Percentiles rank a stretch among this genome's conserved stretches.
These are phyloP conservation scores for Argyra leucocephala DNA, from an alignment of 2,888 invertebrate genomes.

Conservation along the genomic window DNA sequence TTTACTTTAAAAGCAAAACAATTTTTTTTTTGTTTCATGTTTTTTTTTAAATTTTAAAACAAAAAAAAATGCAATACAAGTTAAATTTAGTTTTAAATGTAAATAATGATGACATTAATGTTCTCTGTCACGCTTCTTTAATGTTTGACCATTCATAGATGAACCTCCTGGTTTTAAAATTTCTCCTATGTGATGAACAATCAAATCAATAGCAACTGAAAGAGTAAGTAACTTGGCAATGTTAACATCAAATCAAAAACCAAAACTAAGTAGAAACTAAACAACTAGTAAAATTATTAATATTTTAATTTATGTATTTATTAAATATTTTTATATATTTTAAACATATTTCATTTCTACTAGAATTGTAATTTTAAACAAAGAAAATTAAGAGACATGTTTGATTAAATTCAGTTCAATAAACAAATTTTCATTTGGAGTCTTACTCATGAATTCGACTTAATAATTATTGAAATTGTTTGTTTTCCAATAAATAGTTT, in stretches of 20 bases:
- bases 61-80: conserved; percentile 4
- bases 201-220: conserved; percentile 99
- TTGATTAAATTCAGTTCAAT: no score
- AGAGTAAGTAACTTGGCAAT: conserved; percentile 35
- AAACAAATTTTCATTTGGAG: no score
- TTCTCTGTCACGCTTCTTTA: conserved; percentile 26
- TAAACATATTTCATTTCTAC: no score
- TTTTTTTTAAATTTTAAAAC: neutral
- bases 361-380: conserved; percentile 11
- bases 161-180: conserved; percentile 61
- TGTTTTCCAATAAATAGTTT: no score
- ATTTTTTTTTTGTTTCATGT: neutral
- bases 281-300: conserved; percentile 14
- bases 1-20: neutral
- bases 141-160: conserved; percentile 45
- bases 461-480: no score
- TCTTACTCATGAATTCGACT: no score
- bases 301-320: no score
- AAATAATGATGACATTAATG: conserved; percentile 17
- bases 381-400: no score
- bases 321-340: no score
- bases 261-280: conserved; percentile 18
- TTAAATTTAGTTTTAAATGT: neutral
- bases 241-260: conserved; percentile 16
- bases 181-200: conserved; percentile 98